These are phyloP conservation scores for Catagonus wagneri DNA, from an alignment of 2,113 vertebrate genomes.

Conservation along the genomic window DNA sequence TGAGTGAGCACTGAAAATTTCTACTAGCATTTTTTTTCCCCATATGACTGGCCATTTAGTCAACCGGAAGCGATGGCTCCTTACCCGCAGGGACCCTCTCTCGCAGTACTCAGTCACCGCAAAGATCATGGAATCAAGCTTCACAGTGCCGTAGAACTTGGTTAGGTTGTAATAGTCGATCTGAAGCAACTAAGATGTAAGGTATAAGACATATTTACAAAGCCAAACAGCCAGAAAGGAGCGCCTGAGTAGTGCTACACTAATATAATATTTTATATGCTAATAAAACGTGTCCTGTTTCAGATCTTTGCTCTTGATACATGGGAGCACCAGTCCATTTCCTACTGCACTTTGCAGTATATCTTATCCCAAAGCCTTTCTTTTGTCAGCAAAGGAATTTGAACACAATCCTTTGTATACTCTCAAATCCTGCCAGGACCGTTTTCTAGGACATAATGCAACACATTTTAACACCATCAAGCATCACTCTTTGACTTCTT, in stretches of 20 bases:
- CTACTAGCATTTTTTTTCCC: not conserved
- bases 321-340: not conserved
- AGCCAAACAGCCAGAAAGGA: not conserved
- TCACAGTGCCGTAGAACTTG: slow-evolving; percentile 98
- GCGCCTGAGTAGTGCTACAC: not conserved
- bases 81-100: slow-evolving; percentile 97
- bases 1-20: not conserved
- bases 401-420: not conserved
- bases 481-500: not conserved
- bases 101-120: slow-evolving; percentile 97
- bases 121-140: slow-evolving; percentile 94
- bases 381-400: not conserved
- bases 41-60: slow-evolving; percentile 41
- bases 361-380: not conserved
- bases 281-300: not conserved
- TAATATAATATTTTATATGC: no score
- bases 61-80: slow-evolving; percentile 66
- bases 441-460: not conserved
- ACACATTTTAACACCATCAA: not conserved
- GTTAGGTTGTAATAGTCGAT: slow-evolving; percentile 99
- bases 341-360: not conserved
- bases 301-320: not conserved
- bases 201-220: not conserved
- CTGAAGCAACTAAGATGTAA: slow-evolving; percentile 89
- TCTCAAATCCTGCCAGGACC: not conserved